phyloP scores from a whole-genome alignment of 2,113 vertebrate species.

The Gallinago paraguaiae region DNA sequence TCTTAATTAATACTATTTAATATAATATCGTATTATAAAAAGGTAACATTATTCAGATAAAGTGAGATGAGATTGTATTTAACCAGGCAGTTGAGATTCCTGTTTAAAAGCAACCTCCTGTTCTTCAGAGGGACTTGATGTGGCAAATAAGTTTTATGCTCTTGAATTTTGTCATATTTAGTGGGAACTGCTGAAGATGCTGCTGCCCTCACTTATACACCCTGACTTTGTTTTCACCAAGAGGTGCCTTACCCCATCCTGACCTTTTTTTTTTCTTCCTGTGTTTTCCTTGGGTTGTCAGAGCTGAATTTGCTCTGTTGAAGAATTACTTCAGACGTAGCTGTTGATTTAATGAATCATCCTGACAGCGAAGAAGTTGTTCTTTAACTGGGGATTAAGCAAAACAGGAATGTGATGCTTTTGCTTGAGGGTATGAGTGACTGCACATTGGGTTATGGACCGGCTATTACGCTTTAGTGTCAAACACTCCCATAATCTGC shows the following conservation, averaged over 20 bases:
- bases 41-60: background rate
- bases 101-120: background rate
- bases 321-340: background rate
- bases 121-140: background rate
- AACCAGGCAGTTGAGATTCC: background rate
- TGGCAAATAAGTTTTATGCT: background rate
- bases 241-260: background rate
- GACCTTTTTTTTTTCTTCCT: background rate
- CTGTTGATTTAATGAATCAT: conserved; percentile 46
- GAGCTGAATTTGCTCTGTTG: background rate
- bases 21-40: background rate
- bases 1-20: background rate
- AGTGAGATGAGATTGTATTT: background rate
- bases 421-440: conserved; percentile 3
- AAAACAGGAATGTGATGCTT: conserved; percentile 24
- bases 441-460: background rate
- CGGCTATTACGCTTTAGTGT: rapidly evolving
- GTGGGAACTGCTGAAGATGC: background rate
- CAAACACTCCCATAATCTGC: background rate
- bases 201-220: background rate
- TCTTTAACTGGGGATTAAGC: conserved; percentile 18
- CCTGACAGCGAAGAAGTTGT: background rate
- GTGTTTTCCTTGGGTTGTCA: background rate
- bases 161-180: background rate
- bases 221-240: background rate